phyloP scores from a whole-genome alignment of 1,140 invertebrate species.

The Brachionus plicatilis region DNA sequence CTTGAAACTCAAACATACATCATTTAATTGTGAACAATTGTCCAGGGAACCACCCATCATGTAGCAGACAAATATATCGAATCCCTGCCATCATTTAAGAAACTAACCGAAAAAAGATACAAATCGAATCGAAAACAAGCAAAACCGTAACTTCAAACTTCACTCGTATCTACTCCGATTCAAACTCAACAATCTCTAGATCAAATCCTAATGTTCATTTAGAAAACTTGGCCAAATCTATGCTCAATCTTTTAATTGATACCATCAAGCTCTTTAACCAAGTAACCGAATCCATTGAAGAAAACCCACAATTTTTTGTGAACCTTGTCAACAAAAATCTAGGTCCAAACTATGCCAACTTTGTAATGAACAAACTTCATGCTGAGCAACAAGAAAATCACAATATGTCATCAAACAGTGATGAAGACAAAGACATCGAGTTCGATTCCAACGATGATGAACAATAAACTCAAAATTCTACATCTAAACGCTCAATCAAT shows the following conservation, averaged over 20 bases:
- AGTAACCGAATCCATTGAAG: constrained; percentile 1
- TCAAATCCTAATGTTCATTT: constrained; percentile 5
- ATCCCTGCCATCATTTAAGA: background rate
- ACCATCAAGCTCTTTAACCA: background rate
- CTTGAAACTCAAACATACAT: too few relatives aligned
- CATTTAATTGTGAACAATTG: too few relatives aligned
- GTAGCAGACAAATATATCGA: background rate
- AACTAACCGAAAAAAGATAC: background rate
- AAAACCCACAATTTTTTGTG: background rate
- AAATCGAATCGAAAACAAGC: background rate
- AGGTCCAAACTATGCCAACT: background rate
- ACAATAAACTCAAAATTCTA: background rate
- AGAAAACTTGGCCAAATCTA: background rate
- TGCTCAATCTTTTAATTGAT: background rate
- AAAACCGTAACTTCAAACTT: background rate
- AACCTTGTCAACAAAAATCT: background rate
- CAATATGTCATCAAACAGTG: constrained; percentile 4
- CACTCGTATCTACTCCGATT: background rate
- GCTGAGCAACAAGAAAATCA: background rate
- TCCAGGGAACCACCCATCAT: background rate
- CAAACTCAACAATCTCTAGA: background rate
- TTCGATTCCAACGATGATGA: constrained; percentile 9
- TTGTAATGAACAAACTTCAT: background rate
- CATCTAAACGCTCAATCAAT: constrained; percentile 20
- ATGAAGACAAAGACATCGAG: background rate